phyloP scores from a whole-genome alignment of 2,888 invertebrate genomes.

The Theretra japonica region DNA sequence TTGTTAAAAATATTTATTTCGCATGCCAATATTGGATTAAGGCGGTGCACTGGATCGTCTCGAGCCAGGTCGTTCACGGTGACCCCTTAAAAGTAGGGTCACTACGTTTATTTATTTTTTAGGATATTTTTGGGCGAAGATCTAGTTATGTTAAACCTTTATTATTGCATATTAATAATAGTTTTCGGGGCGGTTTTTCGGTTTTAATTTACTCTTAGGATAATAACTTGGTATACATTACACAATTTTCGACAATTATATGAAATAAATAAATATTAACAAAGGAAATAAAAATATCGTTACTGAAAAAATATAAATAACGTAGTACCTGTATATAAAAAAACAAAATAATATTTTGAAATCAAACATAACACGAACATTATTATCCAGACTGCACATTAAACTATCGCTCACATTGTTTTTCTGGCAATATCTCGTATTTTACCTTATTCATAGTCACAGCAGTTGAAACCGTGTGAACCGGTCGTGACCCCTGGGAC shows the following conservation, averaged over 20 bases:
- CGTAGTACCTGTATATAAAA: no score
- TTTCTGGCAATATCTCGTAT: background rate
- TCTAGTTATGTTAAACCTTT: no score
- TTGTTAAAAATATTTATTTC: background rate
- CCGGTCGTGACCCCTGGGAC: background rate
- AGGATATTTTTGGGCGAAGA: background rate
- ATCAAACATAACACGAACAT: background rate
- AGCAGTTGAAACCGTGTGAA: background rate
- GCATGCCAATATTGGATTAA: background rate
- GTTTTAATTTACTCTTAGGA: no score
- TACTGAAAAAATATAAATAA: no score
- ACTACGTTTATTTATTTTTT: background rate
- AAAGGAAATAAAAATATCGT: no score
- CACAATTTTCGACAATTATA: no score
- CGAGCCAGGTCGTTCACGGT: slow-evolving; percentile 17
- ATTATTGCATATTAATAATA: no score
- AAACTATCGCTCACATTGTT: no score
- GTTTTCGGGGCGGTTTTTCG: no score
- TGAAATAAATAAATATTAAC: no score
- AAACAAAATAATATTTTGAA: no score
- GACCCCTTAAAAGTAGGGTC: background rate
- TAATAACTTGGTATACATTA: no score
- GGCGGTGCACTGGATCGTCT: slow-evolving; percentile 3
- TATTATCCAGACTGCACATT: background rate
- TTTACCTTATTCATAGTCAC: background rate